A percentile compares a stretch with the other conserved stretches of the same genome.
Evolutionary conservation across 2,888 invertebrate species (phyloP).

Genomic region (Cephus spinipes): DNA sequence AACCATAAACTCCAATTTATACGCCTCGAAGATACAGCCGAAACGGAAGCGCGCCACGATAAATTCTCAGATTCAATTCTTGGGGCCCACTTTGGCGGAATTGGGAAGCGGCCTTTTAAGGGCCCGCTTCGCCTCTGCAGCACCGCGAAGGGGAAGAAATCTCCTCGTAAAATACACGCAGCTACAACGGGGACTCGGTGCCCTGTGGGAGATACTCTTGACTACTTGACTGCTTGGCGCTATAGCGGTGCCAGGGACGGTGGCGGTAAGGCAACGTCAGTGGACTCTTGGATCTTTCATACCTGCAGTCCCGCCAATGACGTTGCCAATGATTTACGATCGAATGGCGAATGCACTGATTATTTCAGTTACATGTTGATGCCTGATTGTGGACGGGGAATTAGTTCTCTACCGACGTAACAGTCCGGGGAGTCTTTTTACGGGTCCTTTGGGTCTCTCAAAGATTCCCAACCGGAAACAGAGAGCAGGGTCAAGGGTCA

Average conservation of each 20-base stretch:
- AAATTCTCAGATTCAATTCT: conserved; percentile 65
- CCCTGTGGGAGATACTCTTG: neutral
- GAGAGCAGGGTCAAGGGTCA: neutral
- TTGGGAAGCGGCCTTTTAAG: conserved; percentile 8
- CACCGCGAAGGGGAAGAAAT: neutral
- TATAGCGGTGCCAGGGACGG: neutral
- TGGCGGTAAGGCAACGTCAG: no score
- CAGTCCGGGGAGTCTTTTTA: neutral
- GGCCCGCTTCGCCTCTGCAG: neutral
- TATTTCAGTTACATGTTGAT: neutral
- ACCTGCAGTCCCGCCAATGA: neutral
- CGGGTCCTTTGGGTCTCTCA: neutral
- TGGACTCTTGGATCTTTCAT: no score
- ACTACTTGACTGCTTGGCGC: neutral
- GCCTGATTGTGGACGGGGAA: neutral
- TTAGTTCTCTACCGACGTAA: neutral
- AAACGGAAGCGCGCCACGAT: conserved; percentile 64
- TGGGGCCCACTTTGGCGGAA: conserved; percentile 29
- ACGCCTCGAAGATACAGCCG: conserved; percentile 26
- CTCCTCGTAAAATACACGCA: neutral
- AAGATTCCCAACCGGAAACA: neutral
- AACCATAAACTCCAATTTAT: neutral
- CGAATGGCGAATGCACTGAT: neutral
- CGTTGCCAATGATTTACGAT: neutral
- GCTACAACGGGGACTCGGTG: neutral